These are phyloP conservation scores for Drosophila mimica DNA, from an alignment of 2,888 invertebrate species.

Conservation along the genomic window DNA sequence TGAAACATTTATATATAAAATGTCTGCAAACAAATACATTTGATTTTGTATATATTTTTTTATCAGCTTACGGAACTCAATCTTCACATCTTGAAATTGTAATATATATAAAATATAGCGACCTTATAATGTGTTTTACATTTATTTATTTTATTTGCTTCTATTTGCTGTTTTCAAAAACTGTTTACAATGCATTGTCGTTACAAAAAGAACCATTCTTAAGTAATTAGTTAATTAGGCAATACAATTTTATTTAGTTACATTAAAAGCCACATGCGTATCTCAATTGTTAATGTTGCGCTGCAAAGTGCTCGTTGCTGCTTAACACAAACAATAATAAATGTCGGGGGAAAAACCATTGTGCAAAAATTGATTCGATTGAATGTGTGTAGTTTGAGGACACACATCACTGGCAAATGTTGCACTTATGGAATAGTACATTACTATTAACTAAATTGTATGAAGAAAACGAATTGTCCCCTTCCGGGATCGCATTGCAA, in stretches of 20 bases:
- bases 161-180: constrained; percentile 19
- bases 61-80: not conserved
- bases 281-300: constrained; percentile 42
- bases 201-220: constrained; percentile 47
- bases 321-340: constrained; percentile 11
- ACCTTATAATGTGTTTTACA: constrained; percentile 26
- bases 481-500: constrained; percentile 18
- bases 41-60: not conserved
- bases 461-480: constrained; percentile 53
- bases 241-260: constrained; percentile 44
- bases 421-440: constrained; percentile 58
- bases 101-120: not conserved
- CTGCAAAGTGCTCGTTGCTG: constrained; percentile 32
- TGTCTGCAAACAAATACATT: not conserved
- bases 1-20: not conserved
- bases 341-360: constrained; percentile 6
- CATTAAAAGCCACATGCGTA: constrained; percentile 68
- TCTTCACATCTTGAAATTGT: constrained; percentile 3
- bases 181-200: constrained; percentile 34
- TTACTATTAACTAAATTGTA: constrained; percentile 65
- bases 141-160: constrained; percentile 46
- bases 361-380: constrained; percentile 25
- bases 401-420: constrained; percentile 49
- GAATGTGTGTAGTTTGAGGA: constrained; percentile 2
- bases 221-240: constrained; percentile 52